Evolutionary conservation across 1,140 invertebrate species (phyloP).

Genomic region (Sesamia nonagrioides): DNA sequence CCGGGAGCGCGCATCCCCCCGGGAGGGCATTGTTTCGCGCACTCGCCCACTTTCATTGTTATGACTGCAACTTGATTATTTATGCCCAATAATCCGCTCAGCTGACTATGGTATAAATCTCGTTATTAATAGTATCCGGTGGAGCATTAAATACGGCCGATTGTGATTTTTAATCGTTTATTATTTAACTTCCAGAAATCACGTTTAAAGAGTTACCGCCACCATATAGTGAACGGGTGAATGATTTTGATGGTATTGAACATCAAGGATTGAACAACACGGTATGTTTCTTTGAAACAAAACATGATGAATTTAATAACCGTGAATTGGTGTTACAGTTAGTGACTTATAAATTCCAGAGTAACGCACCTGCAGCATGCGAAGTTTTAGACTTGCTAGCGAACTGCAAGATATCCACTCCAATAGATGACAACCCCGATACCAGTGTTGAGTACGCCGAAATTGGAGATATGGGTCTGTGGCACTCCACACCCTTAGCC

Average conservation of each 20-base stretch:
- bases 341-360: conserved; percentile 57
- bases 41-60: conserved; percentile 64
- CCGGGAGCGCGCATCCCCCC: conserved; percentile 58
- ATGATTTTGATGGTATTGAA: conserved; percentile 59
- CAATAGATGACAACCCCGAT: conserved; percentile 59
- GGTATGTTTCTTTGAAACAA: conserved; percentile 54
- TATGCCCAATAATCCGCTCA: conserved; percentile 71
- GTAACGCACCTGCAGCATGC: conserved; percentile 57
- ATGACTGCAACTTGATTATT: conserved; percentile 60
- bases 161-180: conserved; percentile 55
- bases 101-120: conserved; percentile 67
- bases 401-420: conserved; percentile 72
- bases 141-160: conserved; percentile 53
- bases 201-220: conserved; percentile 76
- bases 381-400: conserved; percentile 79
- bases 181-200: conserved; percentile 67
- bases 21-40: conserved; percentile 57
- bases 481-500: conserved; percentile 83
- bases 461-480: conserved; percentile 83
- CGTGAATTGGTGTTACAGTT: conserved; percentile 27
- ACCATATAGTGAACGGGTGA: conserved; percentile 70
- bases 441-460: conserved; percentile 78
- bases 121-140: conserved; percentile 63
- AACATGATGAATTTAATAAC: conserved; percentile 12
- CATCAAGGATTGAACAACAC: conserved; percentile 53